Evolutionary conservation across 2,797 vertebrate species (phyloP).

Genomic region (Galagoides demidoff): DNA sequence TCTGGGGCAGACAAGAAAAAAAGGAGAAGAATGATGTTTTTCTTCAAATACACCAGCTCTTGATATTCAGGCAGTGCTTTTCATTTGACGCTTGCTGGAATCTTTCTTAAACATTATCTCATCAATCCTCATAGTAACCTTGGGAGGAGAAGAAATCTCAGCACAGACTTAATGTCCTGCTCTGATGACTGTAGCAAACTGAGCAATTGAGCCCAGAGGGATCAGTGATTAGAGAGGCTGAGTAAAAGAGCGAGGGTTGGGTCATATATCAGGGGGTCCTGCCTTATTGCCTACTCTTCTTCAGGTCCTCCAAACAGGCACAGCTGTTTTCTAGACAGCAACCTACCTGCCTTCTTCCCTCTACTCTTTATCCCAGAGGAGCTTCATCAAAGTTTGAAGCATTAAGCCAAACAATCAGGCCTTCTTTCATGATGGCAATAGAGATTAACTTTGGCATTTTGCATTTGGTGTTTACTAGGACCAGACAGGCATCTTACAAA

Average conservation of each 20-base stretch:
- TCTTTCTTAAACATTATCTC: slow-evolving; percentile 54
- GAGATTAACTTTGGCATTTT: neutral
- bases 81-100: slow-evolving; percentile 46
- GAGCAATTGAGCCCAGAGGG: neutral
- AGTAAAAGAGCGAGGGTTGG: neutral
- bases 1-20: slow-evolving; percentile 15
- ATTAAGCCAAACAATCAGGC: neutral
- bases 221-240: neutral
- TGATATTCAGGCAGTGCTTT: neutral
- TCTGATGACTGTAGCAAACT: neutral
- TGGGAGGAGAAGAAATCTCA: slow-evolving; percentile 48
- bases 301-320: accelerated
- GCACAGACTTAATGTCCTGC: neutral
- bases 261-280: neutral
- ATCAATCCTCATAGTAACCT: slow-evolving; percentile 55
- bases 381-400: neutral
- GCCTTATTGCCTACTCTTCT: neutral
- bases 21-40: neutral
- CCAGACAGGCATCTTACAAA: neutral
- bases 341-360: neutral
- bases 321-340: neutral
- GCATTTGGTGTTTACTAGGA: neutral
- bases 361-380: neutral
- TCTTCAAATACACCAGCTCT: slow-evolving; percentile 29
- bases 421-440: neutral